Conservation (phyloP, 2,888 invertebrate genomes). For the Megamerina dolium region DNA sequence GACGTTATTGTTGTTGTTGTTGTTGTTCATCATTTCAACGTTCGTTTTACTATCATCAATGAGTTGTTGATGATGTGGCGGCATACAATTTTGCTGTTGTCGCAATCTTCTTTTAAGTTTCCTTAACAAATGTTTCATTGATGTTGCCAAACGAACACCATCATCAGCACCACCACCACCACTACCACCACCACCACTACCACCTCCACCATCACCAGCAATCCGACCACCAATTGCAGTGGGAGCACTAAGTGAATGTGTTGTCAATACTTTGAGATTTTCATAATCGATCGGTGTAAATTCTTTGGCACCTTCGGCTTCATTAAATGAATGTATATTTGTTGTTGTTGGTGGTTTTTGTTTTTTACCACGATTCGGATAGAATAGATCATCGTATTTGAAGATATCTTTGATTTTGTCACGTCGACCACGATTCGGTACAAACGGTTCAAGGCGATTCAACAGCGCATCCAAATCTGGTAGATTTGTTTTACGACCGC, state of each 20-base stretch:
- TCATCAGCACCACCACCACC: background rate
- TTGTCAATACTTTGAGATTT: background rate
- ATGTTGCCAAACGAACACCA: background rate
- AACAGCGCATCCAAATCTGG: slow-evolving; percentile 35
- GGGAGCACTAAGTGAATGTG: slow-evolving; percentile 7
- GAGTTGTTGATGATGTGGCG: background rate
- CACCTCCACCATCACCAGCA: slow-evolving; percentile 1
- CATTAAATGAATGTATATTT: background rate
- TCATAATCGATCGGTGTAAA: background rate
- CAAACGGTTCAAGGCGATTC: slow-evolving; percentile 41
- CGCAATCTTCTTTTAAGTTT: slow-evolving; percentile 24
- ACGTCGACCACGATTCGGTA: slow-evolving; percentile 47
- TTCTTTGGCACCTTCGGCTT: background rate
- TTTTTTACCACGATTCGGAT: slow-evolving; percentile 47
- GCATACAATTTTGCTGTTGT: background rate
- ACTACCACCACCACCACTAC: slow-evolving; percentile 2
- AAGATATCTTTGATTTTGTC: slow-evolving; percentile 46
- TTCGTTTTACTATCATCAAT: background rate
- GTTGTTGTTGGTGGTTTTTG: slow-evolving; percentile 16
- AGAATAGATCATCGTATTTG: slow-evolving; percentile 47
- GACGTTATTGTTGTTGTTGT: slow-evolving; percentile 14
- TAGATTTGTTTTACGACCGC: slow-evolving; percentile 42
- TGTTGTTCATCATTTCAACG: slow-evolving; percentile 6
- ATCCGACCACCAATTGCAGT: slow-evolving; percentile 3
- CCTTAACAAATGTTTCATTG: slow-evolving; percentile 17